These are phyloP conservation scores for Stenurella melanura DNA, from an alignment of 2,888 invertebrate species.

Conservation along the genomic window DNA sequence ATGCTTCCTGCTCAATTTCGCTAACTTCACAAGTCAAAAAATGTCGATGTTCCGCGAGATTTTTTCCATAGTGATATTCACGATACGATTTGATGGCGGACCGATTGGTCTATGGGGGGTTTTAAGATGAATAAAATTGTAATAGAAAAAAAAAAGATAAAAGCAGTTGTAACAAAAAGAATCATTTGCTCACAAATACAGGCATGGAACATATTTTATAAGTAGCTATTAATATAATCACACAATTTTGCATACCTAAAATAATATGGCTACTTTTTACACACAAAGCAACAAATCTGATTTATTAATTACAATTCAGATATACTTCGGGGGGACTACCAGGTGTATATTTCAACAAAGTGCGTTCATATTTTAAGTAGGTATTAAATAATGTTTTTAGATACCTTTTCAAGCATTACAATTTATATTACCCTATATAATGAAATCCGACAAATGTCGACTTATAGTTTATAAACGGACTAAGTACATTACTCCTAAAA, in stretches of 20 bases:
- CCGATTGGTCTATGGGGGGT: no score
- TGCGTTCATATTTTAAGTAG: constrained; percentile 48
- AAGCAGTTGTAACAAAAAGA: not conserved
- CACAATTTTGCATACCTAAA: constrained; percentile 46
- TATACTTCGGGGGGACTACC: constrained; percentile 42
- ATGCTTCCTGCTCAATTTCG: no score
- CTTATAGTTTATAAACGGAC: not conserved
- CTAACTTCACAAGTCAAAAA: no score
- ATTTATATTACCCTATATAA: constrained; percentile 15
- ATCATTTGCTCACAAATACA: constrained; percentile 10
- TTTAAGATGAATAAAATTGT: no score
- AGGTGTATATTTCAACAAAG: constrained; percentile 58
- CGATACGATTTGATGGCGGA: no score
- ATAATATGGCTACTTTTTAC: constrained; percentile 45
- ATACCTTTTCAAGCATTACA: constrained; percentile 16
- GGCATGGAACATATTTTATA: not conserved
- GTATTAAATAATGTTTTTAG: not conserved
- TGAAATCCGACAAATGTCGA: constrained; percentile 12
- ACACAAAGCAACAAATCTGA: constrained; percentile 48
- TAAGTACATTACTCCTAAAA: not conserved
- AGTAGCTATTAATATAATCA: constrained; percentile 18
- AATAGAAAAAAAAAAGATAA: no score
- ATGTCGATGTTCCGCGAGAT: no score
- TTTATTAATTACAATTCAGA: constrained; percentile 31
- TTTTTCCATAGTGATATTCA: no score